Conservation (phyloP, 2,113 vertebrate species). For the Anser cygnoides region DNA sequence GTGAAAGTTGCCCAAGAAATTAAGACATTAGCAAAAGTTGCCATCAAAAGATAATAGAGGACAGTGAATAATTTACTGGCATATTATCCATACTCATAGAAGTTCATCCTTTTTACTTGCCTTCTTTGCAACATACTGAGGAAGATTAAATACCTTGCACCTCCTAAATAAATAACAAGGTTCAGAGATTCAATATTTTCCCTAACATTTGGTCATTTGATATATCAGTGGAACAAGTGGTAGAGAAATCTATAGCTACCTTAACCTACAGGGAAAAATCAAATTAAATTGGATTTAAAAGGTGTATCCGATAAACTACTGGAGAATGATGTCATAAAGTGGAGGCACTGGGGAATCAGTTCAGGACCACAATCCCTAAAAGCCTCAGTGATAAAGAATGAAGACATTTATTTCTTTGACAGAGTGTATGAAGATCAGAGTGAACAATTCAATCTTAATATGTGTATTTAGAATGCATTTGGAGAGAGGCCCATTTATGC, state of each 20-base stretch:
- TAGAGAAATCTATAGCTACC: background rate
- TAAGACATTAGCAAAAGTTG: background rate
- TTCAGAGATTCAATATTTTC: constrained; percentile 11
- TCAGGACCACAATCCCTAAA: background rate
- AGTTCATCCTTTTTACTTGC: background rate
- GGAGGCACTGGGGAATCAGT: background rate
- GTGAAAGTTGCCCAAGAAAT: background rate
- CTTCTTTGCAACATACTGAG: background rate
- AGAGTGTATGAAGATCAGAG: background rate
- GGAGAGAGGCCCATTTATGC: background rate
- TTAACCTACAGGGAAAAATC: background rate
- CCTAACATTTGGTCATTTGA: background rate
- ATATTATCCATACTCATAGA: background rate
- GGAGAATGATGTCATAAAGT: background rate
- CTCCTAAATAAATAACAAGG: constrained; percentile 1
- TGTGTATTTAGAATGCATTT: background rate
- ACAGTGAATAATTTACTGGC: background rate
- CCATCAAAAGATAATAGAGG: background rate
- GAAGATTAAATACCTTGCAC: background rate
- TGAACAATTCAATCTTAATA: background rate
- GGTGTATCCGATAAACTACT: background rate
- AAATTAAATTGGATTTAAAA: constrained; percentile 6
- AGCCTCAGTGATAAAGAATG: background rate
- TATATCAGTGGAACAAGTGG: background rate
- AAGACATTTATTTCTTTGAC: background rate